Evolutionary conservation across 2,113 vertebrate genomes (phyloP), one percentile per base, ranked within the genome.

Genomic region (Leptocoma aspasia): DNA sequence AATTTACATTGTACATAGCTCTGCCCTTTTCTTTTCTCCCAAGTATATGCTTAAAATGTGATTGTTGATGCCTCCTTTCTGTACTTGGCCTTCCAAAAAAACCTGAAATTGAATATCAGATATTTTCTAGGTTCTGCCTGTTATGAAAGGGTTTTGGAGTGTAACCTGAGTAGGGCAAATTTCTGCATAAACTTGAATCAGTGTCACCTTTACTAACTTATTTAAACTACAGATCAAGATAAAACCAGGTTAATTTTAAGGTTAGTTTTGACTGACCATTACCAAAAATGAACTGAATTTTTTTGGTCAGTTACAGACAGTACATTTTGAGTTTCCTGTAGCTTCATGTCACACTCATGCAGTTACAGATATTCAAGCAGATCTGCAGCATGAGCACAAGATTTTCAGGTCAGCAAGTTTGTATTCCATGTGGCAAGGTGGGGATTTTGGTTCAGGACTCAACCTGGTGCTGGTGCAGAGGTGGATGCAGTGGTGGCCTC

Each of bases 401-500:
- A 8, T 5, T 4, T 1, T 47, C 27, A 13, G 18, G n/a, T 63
- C 15, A 23, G 57, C 31, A 35, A 10, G 44, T 49, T 26, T 44
- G 27, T 16, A 3, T 57, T 31, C 6, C 13, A 2, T 4, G 9
- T 1, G 8, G 23, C 1, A 57, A 26, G 28, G 1, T 72, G 64
- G 53, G 4, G 0, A 0, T 15, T 54, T 59, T n/a, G 53, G 57
- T 15, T 68, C 28, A 80, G 82, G 68, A 21, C 53, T 10, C 16
- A 1, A 0, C 2, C 1, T 6, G 7, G 31, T 44, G 44, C 49
- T 39, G 61, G 4, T 35, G 68, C n/a, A 39, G 7, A 15, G 15
- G 44, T 6, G 22, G 33, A 2, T 24, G 17, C 24, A 10, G 37
- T 2, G 52, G 9, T 33, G 68, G 27, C 37, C 31, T 23, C 50